These are phyloP conservation scores for Ferrisia virgata DNA, from an alignment of 2,888 invertebrate species.

Conservation along the genomic window DNA sequence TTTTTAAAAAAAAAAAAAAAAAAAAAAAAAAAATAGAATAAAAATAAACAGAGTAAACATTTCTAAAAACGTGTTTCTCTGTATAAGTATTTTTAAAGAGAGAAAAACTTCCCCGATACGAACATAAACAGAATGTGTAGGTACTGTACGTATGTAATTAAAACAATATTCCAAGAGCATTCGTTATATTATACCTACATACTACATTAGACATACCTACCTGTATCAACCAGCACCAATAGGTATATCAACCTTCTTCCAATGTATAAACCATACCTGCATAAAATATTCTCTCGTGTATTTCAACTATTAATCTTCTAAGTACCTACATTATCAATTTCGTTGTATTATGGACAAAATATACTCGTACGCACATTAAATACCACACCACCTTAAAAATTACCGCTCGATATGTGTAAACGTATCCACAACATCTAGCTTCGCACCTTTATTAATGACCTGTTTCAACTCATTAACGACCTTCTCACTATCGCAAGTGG, in stretches of 20 bases:
- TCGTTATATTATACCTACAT: neutral
- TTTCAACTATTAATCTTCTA: neutral
- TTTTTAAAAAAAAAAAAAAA: neutral
- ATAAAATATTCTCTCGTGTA: neutral
- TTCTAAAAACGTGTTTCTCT: neutral
- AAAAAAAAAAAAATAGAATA: neutral
- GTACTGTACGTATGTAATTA: neutral
- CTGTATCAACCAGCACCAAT: too few species aligned
- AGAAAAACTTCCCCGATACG: neutral
- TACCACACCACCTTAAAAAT: neutral
- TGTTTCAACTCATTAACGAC: conserved; percentile 7
- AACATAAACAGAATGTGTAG: too few species aligned
- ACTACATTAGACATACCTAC: too few species aligned
- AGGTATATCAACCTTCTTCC: neutral
- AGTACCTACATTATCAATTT: neutral
- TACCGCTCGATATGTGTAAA: too few species aligned
- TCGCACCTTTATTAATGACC: conserved; percentile 25
- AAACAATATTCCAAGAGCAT: neutral
- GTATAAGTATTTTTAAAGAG: neutral
- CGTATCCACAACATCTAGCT: neutral
- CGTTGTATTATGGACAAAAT: neutral
- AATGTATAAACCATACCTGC: neutral
- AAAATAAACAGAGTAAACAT: neutral
- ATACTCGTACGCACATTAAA: neutral
- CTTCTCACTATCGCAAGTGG: conserved; percentile 12